Evolutionary conservation across 1,140 invertebrate genomes (phyloP), one percentile per base, ranked within the genome.

Genomic region (Brachystomella parvula): DNA sequence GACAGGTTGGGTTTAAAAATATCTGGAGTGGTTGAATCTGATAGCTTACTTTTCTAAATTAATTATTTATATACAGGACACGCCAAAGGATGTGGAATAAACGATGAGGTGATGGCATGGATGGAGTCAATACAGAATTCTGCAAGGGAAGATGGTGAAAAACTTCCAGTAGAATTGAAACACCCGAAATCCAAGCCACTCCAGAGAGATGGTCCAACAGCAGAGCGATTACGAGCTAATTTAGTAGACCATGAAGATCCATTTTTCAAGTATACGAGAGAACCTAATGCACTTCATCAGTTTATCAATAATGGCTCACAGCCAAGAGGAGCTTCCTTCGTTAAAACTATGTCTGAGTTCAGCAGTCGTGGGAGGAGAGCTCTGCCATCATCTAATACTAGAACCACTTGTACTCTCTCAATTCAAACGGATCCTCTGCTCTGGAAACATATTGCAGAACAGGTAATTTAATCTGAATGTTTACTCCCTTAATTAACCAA

Each of bases 401-500:
- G 90, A 63, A 75, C 79, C 76, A 91, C 89, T 30, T 98, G 94
- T 78, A 94, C 92, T 32, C 84, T 98, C 19, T 98, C 93, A 77
- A 94, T 99, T 77, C 93, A 97, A 80, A 96, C 96, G 15, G 96
- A 99, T 83, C 94, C 95, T 67, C 86, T 96, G 65, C 89, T 99
- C 75, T 99, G 94, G 92, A 85, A 87, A 74, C 91, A 96, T 76
- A 92, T 96, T 74, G 79, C 80, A 30, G 82, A 84, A 70, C 82
- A 83, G 79, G 83, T 84, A 77, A 73, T 57, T n/a, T 49, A 9
- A 9, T 47, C 49, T 47, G 21, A 49, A 15, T 39, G 63, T 60
- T 64, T 58, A 28, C 33, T 47, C 63, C 31, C 57, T 64, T 68
- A 70, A 74, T 75, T 75, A 33, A 65, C 31, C 26, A 59, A 62